These are phyloP conservation scores for Drosophila teissieri DNA, from an alignment of 1,140 invertebrate species.

Conservation along the genomic window DNA sequence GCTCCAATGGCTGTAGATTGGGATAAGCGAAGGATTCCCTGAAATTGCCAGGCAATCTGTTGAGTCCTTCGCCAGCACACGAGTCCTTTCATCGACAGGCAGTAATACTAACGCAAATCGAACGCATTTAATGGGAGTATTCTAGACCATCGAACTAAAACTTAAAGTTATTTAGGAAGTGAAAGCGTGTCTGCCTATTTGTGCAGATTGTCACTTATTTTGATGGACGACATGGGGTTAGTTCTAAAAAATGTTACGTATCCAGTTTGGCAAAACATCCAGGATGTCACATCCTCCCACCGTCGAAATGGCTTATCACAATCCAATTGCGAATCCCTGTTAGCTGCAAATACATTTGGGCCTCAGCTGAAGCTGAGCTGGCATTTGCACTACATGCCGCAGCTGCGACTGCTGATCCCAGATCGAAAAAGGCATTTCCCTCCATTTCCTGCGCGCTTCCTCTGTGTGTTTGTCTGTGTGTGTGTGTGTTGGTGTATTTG, in stretches of 20 bases:
- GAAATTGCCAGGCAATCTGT: constrained; percentile 26
- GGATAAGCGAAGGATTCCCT: constrained; percentile 17
- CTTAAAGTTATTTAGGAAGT: no score
- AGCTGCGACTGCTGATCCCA: constrained; percentile 15
- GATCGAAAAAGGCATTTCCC: constrained; percentile 57
- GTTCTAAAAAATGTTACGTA: background rate
- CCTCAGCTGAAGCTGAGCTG: background rate
- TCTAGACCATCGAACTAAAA: no score
- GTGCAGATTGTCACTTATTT: no score
- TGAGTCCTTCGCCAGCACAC: constrained; percentile 3
- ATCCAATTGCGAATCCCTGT: background rate
- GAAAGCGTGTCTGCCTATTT: no score
- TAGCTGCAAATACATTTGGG: constrained; percentile 1
- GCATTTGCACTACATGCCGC: constrained; percentile 2
- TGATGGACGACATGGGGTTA: no score
- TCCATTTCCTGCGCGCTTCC: constrained; percentile 57
- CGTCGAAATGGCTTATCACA: background rate
- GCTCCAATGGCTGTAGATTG: constrained; percentile 13
- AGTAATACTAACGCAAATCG: no score
- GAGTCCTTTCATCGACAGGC: background rate
- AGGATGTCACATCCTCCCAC: background rate
- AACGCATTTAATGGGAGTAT: no score
- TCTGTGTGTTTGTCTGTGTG: constrained; percentile 20
- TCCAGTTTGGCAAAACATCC: background rate
- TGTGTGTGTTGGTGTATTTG: background rate